These are phyloP conservation scores for Echeneis naucrates DNA, from an alignment of 2,797 vertebrate genomes.

Conservation along the genomic window DNA sequence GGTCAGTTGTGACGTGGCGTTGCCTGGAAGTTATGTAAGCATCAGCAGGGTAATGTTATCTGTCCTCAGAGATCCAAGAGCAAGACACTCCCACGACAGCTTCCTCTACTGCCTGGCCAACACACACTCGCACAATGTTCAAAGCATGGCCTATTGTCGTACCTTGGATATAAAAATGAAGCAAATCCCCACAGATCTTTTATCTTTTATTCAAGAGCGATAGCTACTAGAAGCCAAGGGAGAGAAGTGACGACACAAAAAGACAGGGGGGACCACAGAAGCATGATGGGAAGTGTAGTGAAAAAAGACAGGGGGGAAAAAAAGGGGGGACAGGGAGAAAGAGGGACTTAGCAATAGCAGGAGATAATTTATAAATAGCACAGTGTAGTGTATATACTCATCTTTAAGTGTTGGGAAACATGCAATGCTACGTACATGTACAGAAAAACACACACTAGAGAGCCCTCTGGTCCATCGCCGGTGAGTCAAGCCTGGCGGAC, in stretches of 20 bases:
- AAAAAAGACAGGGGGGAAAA: conserved; percentile 20
- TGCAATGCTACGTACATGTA: conserved; percentile 24
- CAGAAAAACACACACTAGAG: background rate
- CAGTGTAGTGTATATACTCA: conserved; percentile 24
- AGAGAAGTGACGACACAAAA: background rate
- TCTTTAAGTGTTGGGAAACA: conserved; percentile 27
- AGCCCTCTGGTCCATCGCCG: conserved; percentile 40
- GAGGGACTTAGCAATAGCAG: conserved; percentile 27
- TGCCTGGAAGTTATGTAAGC: conserved; percentile 82
- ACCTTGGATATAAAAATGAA: conserved; percentile 38
- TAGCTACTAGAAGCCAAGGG: conserved; percentile 13
- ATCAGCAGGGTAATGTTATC: conserved; percentile 79
- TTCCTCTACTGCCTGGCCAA: conserved; percentile 67
- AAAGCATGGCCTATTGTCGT: conserved; percentile 36
- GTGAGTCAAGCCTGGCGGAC: conserved; percentile 62
- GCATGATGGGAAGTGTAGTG: conserved; percentile 28
- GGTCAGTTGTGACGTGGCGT: conserved; percentile 73
- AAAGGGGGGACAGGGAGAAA: conserved; percentile 4
- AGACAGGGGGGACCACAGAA: background rate
- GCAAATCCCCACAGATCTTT: conserved; percentile 38
- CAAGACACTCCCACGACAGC: conserved; percentile 71
- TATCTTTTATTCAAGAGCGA: conserved; percentile 17
- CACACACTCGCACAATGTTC: conserved; percentile 17
- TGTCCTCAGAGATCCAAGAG: conserved; percentile 71
- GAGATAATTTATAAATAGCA: conserved; percentile 69